Conservation (phyloP, 2,888 invertebrate species). For the Phaedon cochleariae region DNA sequence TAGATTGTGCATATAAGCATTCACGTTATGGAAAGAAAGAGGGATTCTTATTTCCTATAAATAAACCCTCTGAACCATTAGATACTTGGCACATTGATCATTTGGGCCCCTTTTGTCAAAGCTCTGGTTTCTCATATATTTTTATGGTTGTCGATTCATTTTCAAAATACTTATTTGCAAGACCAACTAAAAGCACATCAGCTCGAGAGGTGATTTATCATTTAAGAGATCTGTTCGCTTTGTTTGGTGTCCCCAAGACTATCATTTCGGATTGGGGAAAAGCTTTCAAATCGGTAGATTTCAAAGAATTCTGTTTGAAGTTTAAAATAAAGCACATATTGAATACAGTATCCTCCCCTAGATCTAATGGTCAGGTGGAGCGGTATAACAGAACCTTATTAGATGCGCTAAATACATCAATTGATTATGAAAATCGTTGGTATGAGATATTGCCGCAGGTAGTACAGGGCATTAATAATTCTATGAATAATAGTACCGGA, state of each 20-base stretch:
- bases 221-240: constrained; percentile 30
- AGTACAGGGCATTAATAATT: constrained; percentile 18
- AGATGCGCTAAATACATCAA: constrained; percentile 13
- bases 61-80: neutral
- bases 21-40: constrained; percentile 10
- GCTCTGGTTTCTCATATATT: constrained; percentile 19
- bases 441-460: constrained; percentile 11
- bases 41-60: neutral
- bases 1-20: constrained; percentile 17
- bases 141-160: constrained; percentile 30
- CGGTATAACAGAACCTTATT: constrained; percentile 18
- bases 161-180: constrained; percentile 25
- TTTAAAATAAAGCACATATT: constrained; percentile 6
- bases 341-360: constrained; percentile 19
- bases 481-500: constrained; percentile 14
- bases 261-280: constrained; percentile 3
- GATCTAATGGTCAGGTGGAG: constrained; percentile 23
- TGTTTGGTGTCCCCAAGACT: constrained; percentile 11
- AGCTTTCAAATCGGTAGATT: constrained; percentile 3
- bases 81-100: constrained; percentile 16
- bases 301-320: constrained; percentile 1
- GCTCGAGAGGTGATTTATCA: constrained; percentile 23
- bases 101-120: neutral
- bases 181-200: constrained; percentile 27
- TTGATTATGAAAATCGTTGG: constrained; percentile 19